Base-by-base conservation (phyloP, 2,113 vertebrate species). In the Prinia subflava region DNA sequence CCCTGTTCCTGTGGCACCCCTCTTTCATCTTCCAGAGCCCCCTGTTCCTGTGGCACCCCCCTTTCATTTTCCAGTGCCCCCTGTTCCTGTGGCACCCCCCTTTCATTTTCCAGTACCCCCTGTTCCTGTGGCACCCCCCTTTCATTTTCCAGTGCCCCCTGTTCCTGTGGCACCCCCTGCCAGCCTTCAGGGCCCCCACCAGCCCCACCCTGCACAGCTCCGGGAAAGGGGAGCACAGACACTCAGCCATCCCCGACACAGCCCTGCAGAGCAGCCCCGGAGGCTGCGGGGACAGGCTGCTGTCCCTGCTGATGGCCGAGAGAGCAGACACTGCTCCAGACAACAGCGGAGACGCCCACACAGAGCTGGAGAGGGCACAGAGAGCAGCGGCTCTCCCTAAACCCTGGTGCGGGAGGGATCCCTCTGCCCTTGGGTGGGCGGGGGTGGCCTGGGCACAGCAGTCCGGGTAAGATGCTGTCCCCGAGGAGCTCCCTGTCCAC, bases 291-390 rank as follows among this genome's bases (percentile, higher is more conserved):
- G 53, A 55, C 67, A 35, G 67, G 15, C 0, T 24, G 25, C 46
- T 16, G 42, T 24, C 75, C n/a, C 27, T 1, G n/a, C 23, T 11
- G 37, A 49, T 41, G 42, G 62, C 44, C 1, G 0, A 30, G 52
- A 39, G n/a, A 42, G 31, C n/a, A 21, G 35, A 27, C 17, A 8
- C 16, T 1, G 39, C 70, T 50, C 1, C 1, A 27, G 24, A n/a
- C 22, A 24, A 7, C 11, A 25, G 24, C 0, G 0, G 57, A n/a
- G 70, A 14, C 0, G 0, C 42, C 71, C 62, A 22, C 0, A 0
- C 23, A 30, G 52, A 46, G 50, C 31, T 0, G 12, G 35, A 31
- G 57, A 44, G 6, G 25, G 19, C 25, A 9, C 37, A 69, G 27
- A 75, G 27, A 52, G 4, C 80, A 49, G 47, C 37, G 25, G 31